Conservation (phyloP, 2,113 vertebrate species). For the Alaudala cheleensis region DNA sequence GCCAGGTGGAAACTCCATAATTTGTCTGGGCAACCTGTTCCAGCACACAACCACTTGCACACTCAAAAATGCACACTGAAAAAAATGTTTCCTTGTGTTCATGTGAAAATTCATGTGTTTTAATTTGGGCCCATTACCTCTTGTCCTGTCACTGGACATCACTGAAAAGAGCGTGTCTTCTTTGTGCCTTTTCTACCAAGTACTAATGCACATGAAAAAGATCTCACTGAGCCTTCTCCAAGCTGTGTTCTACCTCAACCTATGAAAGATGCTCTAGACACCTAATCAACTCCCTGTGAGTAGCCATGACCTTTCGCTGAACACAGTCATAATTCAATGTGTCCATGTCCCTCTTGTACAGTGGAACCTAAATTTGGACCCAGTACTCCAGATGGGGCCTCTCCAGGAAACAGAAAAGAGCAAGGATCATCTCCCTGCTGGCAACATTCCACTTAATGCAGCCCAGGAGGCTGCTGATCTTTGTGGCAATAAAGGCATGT, state of each 20-base stretch:
- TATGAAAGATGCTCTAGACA: neutral
- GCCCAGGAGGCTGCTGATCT: neutral
- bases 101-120: neutral
- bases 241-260: neutral
- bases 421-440: neutral
- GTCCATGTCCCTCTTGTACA: neutral
- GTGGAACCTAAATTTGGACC: neutral
- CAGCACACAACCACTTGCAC: neutral
- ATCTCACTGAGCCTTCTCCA: neutral
- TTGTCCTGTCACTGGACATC: neutral
- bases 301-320: neutral
- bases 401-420: neutral
- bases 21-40: neutral
- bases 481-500: neutral
- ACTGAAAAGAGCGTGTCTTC: neutral
- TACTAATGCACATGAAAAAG: neutral
- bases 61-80: neutral
- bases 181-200: neutral
- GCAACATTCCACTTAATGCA: neutral
- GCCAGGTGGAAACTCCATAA: neutral
- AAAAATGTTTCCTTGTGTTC: neutral
- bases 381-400: neutral
- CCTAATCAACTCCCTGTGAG: neutral
- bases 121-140: neutral
- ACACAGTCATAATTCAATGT: neutral